Percentiles rank a stretch among this genome's conserved stretches.
Conservation (phyloP, 2,797 vertebrate species). For the Sciurus carolinensis region DNA sequence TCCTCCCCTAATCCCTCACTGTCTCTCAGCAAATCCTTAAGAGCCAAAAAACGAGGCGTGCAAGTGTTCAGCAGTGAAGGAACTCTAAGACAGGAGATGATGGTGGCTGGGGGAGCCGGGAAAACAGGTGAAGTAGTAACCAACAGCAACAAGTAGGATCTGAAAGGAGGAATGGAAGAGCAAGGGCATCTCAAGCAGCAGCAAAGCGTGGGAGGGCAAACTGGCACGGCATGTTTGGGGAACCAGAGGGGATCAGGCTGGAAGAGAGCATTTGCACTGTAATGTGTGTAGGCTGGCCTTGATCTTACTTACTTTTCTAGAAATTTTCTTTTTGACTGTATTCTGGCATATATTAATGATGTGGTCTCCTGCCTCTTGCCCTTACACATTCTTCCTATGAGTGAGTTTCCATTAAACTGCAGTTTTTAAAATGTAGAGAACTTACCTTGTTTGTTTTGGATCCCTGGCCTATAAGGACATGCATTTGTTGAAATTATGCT, state of each 20-base stretch:
- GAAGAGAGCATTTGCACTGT: background rate
- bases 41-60: background rate
- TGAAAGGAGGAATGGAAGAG: background rate
- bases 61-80: background rate
- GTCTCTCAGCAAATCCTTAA: background rate
- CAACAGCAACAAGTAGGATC: background rate
- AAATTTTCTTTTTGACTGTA: constrained; percentile 12
- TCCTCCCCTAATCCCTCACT: background rate
- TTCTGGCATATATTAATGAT: background rate
- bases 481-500: background rate
- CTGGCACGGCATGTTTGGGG: background rate
- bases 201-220: background rate
- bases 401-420: background rate
- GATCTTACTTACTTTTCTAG: background rate
- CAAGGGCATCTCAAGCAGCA: background rate
- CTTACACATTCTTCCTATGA: background rate
- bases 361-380: background rate
- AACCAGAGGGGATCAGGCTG: background rate
- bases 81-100: background rate
- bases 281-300: background rate
- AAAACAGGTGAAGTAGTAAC: background rate
- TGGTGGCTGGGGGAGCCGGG: background rate
- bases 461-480: background rate
- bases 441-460: constrained; percentile 4
- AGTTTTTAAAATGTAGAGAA: background rate